Conservation (phyloP, 2,113 vertebrate genomes). For the Pheucticus melanocephalus region DNA sequence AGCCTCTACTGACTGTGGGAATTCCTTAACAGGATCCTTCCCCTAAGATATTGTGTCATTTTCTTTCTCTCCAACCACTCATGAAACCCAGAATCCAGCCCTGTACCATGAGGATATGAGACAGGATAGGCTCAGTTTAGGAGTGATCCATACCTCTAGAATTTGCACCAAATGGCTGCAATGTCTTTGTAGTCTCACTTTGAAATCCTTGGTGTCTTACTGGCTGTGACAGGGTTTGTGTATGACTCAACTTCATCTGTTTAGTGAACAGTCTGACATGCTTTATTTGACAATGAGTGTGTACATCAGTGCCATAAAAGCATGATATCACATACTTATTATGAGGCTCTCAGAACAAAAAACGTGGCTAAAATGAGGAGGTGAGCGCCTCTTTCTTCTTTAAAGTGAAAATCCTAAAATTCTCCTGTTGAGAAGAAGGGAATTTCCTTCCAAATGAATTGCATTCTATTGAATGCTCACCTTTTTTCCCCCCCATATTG, state of each 20-base stretch:
- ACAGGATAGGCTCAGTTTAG: neutral
- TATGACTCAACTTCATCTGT: neutral
- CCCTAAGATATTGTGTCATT: neutral
- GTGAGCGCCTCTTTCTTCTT: neutral
- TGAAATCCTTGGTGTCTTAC: neutral
- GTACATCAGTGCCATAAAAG: neutral
- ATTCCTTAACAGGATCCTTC: neutral
- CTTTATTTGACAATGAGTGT: neutral
- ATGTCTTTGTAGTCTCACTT: neutral
- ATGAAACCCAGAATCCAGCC: neutral
- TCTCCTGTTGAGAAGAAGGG: neutral
- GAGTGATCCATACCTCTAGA: neutral
- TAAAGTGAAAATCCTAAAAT: neutral
- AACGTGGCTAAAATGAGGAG: neutral
- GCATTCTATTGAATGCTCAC: neutral
- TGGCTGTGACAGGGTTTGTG: neutral
- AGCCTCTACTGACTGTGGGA: neutral
- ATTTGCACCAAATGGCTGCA: neutral
- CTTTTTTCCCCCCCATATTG: neutral
- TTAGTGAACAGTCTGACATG: neutral
- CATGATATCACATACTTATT: rapidly evolving
- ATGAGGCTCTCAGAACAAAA: neutral
- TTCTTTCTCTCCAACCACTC: neutral
- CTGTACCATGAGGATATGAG: neutral
- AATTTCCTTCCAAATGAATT: neutral